phyloP scores from a whole-genome alignment of 2,113 vertebrate genomes.

The Platycercus adscitus region DNA sequence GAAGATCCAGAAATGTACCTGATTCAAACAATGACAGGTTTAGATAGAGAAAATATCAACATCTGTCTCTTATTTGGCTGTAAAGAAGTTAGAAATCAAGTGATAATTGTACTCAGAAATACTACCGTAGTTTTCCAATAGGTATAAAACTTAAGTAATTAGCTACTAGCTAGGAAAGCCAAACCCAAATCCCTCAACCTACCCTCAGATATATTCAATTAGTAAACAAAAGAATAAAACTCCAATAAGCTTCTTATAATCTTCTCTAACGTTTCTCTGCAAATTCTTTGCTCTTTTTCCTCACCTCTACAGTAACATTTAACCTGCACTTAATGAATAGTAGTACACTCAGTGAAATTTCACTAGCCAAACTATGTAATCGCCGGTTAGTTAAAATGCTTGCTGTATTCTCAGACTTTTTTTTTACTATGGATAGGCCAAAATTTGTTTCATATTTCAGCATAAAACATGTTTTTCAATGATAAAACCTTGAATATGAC shows the following conservation, averaged over 20 bases:
- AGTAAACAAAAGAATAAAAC: neutral
- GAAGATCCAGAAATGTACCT: neutral
- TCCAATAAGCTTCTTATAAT: neutral
- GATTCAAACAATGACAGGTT: neutral
- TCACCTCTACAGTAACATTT: neutral
- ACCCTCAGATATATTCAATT: neutral
- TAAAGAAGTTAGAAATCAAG: neutral
- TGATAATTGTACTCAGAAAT: neutral
- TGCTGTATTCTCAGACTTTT: neutral
- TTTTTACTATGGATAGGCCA: neutral
- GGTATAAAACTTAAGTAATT: neutral
- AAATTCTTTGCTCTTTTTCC: neutral
- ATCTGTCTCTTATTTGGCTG: neutral
- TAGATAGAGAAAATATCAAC: neutral
- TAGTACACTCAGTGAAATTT: neutral
- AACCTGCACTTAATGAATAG: neutral
- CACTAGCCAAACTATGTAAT: neutral
- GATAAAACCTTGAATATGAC: neutral
- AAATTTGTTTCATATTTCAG: neutral
- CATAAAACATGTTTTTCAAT: neutral
- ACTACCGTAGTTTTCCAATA: neutral
- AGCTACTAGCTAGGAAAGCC: neutral
- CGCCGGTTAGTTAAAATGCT: neutral
- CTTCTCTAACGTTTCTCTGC: neutral
- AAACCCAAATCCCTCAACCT: neutral